A percentile compares a stretch with the other conserved stretches of the same genome.
Evolutionary conservation across 2,113 vertebrate genomes (phyloP).

Genomic region (Callopanchax toddi): DNA sequence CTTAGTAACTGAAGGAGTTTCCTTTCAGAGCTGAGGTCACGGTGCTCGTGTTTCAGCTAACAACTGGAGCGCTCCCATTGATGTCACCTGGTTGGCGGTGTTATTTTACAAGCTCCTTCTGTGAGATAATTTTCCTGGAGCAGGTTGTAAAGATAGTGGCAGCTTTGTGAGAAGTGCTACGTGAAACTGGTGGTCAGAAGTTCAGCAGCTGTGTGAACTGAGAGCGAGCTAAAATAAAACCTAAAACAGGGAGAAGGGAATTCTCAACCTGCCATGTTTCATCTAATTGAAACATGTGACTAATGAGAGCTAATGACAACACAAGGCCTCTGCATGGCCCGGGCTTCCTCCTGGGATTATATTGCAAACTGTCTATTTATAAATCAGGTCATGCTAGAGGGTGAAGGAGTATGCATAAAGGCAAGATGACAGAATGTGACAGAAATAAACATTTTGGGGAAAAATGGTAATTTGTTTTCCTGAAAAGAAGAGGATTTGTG

Average conservation of each 20-base stretch:
- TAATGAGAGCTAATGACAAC: conserved; percentile 21
- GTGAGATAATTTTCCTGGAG: conserved; percentile 33
- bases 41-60: conserved; percentile 45
- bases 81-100: conserved; percentile 35
- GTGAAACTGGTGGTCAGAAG: conserved; percentile 31
- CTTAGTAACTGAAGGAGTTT: conserved; percentile 30
- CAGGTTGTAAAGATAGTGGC: conserved; percentile 52
- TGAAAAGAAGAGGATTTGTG: neutral
- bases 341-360: conserved; percentile 31
- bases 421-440: conserved; percentile 18
- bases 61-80: conserved; percentile 34
- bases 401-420: conserved; percentile 13
- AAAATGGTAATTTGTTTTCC: neutral
- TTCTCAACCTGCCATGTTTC: conserved; percentile 6
- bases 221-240: neutral
- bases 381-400: conserved; percentile 32
- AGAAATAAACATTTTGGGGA: conserved; percentile 1
- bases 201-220: conserved; percentile 32
- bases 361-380: conserved; percentile 64
- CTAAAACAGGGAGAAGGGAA: neutral
- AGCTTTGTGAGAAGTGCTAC: conserved; percentile 7
- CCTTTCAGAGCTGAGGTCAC: conserved; percentile 8
- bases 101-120: conserved; percentile 49
- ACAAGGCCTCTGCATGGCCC: conserved; percentile 11
- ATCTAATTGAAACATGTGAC: conserved; percentile 11